Evolutionary conservation across 2,113 vertebrate species (phyloP).

Genomic region (Atrichornis clamosus): DNA sequence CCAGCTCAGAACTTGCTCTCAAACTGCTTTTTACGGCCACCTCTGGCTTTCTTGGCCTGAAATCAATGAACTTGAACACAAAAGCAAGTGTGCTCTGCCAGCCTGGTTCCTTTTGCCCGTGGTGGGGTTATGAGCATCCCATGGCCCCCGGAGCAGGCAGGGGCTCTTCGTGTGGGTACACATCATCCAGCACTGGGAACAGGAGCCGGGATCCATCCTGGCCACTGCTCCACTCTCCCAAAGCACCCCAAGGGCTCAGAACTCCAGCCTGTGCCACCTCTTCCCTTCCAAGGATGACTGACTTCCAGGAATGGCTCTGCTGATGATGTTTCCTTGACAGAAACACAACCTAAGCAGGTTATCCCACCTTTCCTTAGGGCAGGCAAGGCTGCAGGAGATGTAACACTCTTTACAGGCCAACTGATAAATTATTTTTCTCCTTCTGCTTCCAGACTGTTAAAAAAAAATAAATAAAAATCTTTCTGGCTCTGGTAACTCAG

Average conservation of each 20-base stretch:
- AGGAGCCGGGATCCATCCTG: neutral
- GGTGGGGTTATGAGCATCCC: neutral
- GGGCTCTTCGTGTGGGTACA: accelerated
- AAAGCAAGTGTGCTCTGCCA: neutral
- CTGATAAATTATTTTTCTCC: neutral
- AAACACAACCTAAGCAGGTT: neutral
- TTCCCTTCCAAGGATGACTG: neutral
- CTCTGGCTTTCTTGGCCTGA: neutral
- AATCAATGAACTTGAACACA: neutral
- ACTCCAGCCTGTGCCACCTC: neutral
- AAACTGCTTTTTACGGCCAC: neutral
- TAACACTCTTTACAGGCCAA: neutral
- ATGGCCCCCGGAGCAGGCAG: neutral
- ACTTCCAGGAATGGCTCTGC: neutral
- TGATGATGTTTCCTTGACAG: neutral
- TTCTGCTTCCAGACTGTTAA: neutral
- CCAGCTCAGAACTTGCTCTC: neutral
- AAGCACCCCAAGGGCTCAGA: neutral
- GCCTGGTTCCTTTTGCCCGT: accelerated
- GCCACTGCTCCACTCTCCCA: neutral
- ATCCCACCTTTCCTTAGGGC: neutral
- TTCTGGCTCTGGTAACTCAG: neutral
- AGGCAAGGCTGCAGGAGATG: neutral
- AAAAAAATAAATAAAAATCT: neutral
- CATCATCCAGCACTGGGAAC: neutral